A percentile compares a stretch with the other conserved stretches of the same genome.
Evolutionary conservation across 1,140 invertebrate species (phyloP).

Genomic region (Bombus pyrosoma): DNA sequence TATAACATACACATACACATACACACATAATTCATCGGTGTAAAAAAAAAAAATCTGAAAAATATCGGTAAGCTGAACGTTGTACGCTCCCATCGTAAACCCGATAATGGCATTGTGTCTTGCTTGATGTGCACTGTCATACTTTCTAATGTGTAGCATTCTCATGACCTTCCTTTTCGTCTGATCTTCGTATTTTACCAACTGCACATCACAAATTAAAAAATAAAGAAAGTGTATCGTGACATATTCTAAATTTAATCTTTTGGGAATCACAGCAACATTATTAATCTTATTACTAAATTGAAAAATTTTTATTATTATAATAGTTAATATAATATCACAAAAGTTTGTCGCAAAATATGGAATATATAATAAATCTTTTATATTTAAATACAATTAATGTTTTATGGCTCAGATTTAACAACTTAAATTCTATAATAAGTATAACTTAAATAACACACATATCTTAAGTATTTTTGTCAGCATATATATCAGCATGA

Average conservation of each 20-base stretch:
- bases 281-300: neutral
- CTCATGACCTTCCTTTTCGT: conserved; percentile 18
- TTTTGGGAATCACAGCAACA: neutral
- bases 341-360: too few relatives aligned
- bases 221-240: neutral
- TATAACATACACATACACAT: neutral
- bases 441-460: neutral
- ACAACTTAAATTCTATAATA: neutral
- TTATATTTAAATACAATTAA: neutral
- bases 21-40: neutral
- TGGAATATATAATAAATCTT: neutral
- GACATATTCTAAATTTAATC: neutral
- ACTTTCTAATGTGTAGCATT: conserved; percentile 20
- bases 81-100: neutral
- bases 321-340: neutral
- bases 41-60: neutral
- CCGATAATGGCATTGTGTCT: conserved; percentile 19
- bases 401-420: neutral
- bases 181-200: neutral
- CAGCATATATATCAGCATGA: neutral
- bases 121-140: neutral
- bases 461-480: neutral
- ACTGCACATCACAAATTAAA: neutral
- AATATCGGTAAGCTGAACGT: neutral
- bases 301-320: neutral